Percentiles rank a stretch among this genome's conserved stretches.
Evolutionary conservation across 2,113 vertebrate genomes (phyloP).

Genomic region (Eclectus roratus): DNA sequence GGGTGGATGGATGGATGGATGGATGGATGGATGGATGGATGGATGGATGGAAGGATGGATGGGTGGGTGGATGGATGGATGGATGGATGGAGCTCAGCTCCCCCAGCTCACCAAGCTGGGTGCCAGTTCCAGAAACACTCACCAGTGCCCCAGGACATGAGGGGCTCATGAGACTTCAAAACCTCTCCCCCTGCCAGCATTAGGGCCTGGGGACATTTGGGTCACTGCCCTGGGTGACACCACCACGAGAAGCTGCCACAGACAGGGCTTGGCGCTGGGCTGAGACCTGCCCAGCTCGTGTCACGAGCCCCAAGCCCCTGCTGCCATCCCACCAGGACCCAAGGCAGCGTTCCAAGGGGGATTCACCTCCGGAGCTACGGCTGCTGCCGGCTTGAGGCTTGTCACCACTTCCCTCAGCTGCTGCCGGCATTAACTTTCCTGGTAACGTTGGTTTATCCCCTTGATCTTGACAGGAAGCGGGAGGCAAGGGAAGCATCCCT

Average conservation of each 20-base stretch:
- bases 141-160: accelerated
- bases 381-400: not conserved
- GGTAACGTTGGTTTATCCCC: not conserved
- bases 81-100: not conserved
- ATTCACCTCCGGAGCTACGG: not conserved
- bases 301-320: accelerated
- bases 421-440: not conserved
- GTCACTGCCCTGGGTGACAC: not conserved
- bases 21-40: too few species aligned
- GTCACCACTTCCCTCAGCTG: not conserved
- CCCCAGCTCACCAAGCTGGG: accelerated
- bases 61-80: not conserved
- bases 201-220: accelerated
- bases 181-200: too few species aligned
- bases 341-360: accelerated
- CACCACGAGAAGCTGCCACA: accelerated
- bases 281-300: not conserved
- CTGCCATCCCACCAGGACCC: accelerated
- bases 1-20: not conserved
- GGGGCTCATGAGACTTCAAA: not conserved
- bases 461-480: not conserved
- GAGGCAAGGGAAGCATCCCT: not conserved
- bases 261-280: accelerated
- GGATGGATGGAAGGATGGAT: not conserved
- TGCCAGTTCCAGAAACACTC: not conserved